phyloP scores from a whole-genome alignment of 2,888 invertebrate species.

The Drosophila mimica region DNA sequence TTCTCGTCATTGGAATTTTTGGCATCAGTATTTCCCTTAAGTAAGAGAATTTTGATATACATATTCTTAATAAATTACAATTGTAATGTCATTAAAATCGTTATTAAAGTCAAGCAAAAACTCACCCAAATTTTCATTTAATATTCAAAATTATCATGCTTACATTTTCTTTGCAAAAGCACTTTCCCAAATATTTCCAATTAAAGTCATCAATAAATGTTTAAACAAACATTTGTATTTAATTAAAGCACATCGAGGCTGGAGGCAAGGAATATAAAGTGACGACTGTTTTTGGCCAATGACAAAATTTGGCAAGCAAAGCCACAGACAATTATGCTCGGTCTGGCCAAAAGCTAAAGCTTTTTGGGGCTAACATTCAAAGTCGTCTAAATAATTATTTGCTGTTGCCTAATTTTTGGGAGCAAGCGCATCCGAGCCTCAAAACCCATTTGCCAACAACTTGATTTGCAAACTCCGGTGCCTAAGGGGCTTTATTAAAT shows the following conservation, averaged over 20 bases:
- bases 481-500: slow-evolving; percentile 47
- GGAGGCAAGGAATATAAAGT: slow-evolving; percentile 6
- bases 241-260: slow-evolving; percentile 19
- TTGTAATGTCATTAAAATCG: not conserved
- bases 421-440: slow-evolving; percentile 48
- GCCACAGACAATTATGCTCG: slow-evolving; percentile 58
- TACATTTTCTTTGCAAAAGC: not conserved
- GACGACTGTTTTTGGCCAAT: slow-evolving; percentile 18
- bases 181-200: not conserved
- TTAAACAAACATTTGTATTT: slow-evolving; percentile 22
- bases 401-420: slow-evolving; percentile 54
- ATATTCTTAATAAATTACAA: not conserved
- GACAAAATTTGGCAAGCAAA: slow-evolving; percentile 38
- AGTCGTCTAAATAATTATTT: slow-evolving; percentile 67
- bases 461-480: slow-evolving; percentile 40
- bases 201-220: not conserved
- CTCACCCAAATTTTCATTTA: not conserved
- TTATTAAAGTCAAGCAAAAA: not conserved
- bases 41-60: not conserved
- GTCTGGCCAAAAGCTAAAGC: slow-evolving; percentile 5
- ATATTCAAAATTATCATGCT: not conserved
- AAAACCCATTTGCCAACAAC: slow-evolving; percentile 55
- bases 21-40: not conserved
- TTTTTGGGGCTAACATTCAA: slow-evolving; percentile 14
- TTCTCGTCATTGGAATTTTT: not conserved